Conservation (phyloP, 64 coral and sea anemone genomes). For the Actinia equina region DNA sequence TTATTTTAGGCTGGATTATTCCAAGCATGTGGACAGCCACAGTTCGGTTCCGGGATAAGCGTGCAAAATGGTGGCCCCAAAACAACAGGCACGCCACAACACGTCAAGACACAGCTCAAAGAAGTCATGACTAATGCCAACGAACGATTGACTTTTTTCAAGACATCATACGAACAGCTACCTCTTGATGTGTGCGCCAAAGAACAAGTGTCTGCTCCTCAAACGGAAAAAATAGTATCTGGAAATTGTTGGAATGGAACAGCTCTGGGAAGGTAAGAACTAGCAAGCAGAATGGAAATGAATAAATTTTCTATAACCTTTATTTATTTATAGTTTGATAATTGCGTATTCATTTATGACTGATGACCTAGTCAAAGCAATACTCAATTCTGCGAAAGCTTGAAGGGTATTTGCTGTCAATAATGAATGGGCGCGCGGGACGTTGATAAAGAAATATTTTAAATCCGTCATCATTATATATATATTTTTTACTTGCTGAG, state of each 20-base stretch:
- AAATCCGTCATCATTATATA: not conserved
- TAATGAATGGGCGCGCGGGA: not conserved
- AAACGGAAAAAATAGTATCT: not conserved
- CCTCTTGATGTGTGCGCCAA: not conserved
- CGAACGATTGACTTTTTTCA: not conserved
- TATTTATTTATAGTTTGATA: not conserved
- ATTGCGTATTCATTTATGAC: not conserved
- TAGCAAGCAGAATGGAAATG: not conserved
- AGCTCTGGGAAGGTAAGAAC: slow-evolving; percentile 37
- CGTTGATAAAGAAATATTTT: not conserved
- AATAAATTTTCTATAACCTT: not conserved
- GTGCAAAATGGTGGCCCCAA: not conserved
- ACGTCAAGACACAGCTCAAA: not conserved
- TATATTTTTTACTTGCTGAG: not conserved
- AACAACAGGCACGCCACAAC: not conserved
- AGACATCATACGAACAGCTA: not conserved
- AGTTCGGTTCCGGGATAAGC: not conserved
- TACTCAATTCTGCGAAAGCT: not conserved
- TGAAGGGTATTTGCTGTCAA: not conserved
- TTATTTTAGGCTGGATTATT: not conserved
- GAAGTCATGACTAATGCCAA: not conserved
- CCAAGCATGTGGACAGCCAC: slow-evolving; percentile 15
- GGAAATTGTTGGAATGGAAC: slow-evolving; percentile 69
- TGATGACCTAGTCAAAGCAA: slow-evolving; percentile 1
- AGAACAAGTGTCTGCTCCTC: not conserved